phyloP scores from a whole-genome alignment of 2,797 vertebrate genomes.

The Neosalanx taihuensis region DNA sequence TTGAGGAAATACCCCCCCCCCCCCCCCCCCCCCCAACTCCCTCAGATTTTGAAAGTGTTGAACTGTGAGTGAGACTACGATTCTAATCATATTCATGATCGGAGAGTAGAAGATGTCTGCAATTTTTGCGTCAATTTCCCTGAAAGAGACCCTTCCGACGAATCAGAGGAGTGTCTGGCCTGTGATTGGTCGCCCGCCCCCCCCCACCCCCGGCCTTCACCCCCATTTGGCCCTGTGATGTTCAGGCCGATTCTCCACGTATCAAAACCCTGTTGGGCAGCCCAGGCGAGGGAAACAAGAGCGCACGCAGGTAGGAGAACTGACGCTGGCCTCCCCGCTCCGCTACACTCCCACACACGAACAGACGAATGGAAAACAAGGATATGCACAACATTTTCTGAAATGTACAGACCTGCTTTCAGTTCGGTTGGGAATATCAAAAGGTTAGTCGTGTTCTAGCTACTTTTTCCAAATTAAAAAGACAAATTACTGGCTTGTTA shows the following conservation, averaged over 20 bases:
- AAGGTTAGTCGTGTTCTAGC: slow-evolving; percentile 52
- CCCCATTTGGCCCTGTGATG: slow-evolving; percentile 31
- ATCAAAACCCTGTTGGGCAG: slow-evolving; percentile 67
- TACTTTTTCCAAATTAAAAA: slow-evolving; percentile 50
- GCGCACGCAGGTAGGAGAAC: slow-evolving; percentile 64
- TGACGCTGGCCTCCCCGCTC: slow-evolving; percentile 45
- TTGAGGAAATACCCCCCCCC: not conserved
- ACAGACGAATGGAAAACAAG: not conserved
- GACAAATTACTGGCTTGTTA: slow-evolving; percentile 66
- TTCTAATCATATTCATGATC: not conserved
- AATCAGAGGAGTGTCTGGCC: slow-evolving; percentile 10
- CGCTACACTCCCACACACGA: slow-evolving; percentile 9
- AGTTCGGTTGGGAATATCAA: slow-evolving; percentile 14
- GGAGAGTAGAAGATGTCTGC: slow-evolving; percentile 16
- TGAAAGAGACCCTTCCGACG: slow-evolving; percentile 9
- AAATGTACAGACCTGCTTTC: not conserved
- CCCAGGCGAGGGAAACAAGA: slow-evolving; percentile 63
- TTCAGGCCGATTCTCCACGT: slow-evolving; percentile 62
- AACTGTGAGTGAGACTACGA: not conserved
- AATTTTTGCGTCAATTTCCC: slow-evolving; percentile 1
- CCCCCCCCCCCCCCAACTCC: not conserved
- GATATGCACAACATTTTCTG: not conserved
- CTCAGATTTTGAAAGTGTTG: not conserved
- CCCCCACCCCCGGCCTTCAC: slow-evolving; percentile 22
- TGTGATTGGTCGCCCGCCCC: slow-evolving; percentile 20